phyloP scores from a whole-genome alignment of 1,140 invertebrate genomes.

The Drosophila subpulchrella region DNA sequence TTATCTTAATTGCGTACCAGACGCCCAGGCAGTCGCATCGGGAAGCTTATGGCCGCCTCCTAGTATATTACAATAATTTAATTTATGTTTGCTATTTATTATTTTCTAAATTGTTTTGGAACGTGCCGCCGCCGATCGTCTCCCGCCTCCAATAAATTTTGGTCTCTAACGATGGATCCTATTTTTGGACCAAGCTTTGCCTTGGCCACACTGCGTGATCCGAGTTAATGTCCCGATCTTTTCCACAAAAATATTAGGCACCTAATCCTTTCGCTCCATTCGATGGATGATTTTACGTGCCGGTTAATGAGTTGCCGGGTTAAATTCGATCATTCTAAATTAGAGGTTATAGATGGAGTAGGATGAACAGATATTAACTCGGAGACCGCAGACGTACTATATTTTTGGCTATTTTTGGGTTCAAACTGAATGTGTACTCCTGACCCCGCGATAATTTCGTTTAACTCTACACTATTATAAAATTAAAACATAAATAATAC shows the following conservation, averaged over 20 bases:
- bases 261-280: conserved; percentile 59
- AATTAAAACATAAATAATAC: neutral
- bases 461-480: too few relatives aligned
- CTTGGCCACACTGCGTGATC: conserved; percentile 51
- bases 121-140: conserved; percentile 60
- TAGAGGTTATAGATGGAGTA: conserved; percentile 11
- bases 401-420: conserved; percentile 10
- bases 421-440: neutral
- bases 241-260: conserved; percentile 25
- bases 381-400: conserved; percentile 18
- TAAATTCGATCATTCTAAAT: conserved; percentile 23
- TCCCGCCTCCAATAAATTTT: conserved; percentile 62
- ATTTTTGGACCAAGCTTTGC: conserved; percentile 49
- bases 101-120: conserved; percentile 83
- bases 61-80: conserved; percentile 83
- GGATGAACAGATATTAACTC: conserved; percentile 22
- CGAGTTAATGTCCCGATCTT: conserved; percentile 48
- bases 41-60: conserved; percentile 51
- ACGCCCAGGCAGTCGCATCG: conserved; percentile 37
- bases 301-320: conserved; percentile 13
- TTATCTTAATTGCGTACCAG: conserved; percentile 68
- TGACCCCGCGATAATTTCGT: conserved; percentile 6
- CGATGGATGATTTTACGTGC: conserved; percentile 17
- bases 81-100: conserved; percentile 84
- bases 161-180: conserved; percentile 58